Base-by-base conservation (phyloP, 2,888 invertebrate species). In the Cheiracanthium punctorium region DNA sequence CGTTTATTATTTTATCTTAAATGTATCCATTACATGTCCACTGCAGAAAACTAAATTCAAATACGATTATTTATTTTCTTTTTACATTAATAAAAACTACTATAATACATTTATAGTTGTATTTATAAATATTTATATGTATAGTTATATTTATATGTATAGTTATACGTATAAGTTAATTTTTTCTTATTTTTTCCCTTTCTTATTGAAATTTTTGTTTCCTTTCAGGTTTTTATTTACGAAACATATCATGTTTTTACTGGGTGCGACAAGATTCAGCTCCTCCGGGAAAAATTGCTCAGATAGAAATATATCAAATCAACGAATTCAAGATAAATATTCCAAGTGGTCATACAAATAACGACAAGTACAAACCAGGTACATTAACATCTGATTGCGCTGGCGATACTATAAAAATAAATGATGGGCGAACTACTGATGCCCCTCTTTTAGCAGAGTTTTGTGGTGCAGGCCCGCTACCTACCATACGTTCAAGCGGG, bases 221-320 rank as follows among this genome's bases (percentile, higher is more conserved):
- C 2, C 33, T 14, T 43, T 24, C 28, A 85, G 84, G 97, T 76
- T 95, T 96, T 89, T 97, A 97, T 92, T 96, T 96, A 7, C 93
- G 96, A 85, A 96, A 96, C 92, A 95, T 96, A 88, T 95, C 96
- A 89, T 98, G 98, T 92, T 95, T 96, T 92, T 96, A 97, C 94
- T 96, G 96, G 89, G 93, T 97, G 89, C 94, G 96, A 30, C 96
- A 97, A 92, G 95, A 96, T 91, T 95, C 95, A 90, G 95, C 96
- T 88, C 96, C 96, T 17, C 96, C 95, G 67, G 95, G 95, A 89
- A 95, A 95, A 91, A 95, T 95, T 90, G 95, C 95, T 85, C 93
- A 96, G 90, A 93, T 96, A 89, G 95, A 94, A 80, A 94, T 96
- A 89, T 93, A 95, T 91, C 96, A 96, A 91, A 95, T 95, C 90